Base-by-base conservation (phyloP, 2,888 invertebrate genomes). In the Caenorhabditis doughertyi region DNA sequence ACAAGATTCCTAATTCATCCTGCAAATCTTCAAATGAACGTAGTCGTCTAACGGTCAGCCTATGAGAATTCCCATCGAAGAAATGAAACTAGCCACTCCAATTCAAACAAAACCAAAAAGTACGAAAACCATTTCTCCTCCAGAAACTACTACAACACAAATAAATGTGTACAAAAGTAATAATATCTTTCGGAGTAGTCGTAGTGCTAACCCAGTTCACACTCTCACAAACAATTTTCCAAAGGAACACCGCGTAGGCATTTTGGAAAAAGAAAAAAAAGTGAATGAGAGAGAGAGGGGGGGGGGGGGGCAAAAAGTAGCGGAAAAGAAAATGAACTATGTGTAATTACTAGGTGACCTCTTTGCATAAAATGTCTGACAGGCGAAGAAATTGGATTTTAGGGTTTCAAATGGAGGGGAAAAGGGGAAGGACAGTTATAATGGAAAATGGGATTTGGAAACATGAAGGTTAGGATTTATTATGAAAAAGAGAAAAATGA, bases 131-230 rank as follows among this genome's bases (percentile, higher is more conserved):
- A n/a, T n/a, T n/a, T n/a, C n/a, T n/a, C n/a, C n/a, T n/a, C n/a
- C n/a, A n/a, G n/a, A n/a, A n/a, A n/a, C n/a, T n/a, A n/a, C n/a
- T n/a, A n/a, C n/a, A n/a, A n/a, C n/a, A n/a, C n/a, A n/a, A n/a
- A n/a, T n/a, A n/a, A n/a, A n/a, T n/a, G n/a, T n/a, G n/a, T n/a
- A n/a, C n/a, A n/a, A n/a, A n/a, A n/a, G n/a, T n/a, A n/a, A n/a
- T n/a, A n/a, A n/a, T n/a, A n/a, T n/a, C n/a, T n/a, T n/a, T n/a
- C n/a, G n/a, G n/a, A n/a, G n/a, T n/a, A n/a, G n/a, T 29, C 11
- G 35, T 18, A 49, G 25, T 39, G 16, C 44, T 56, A 70, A 70
- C 70, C 70, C 70, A 70, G 70, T 70, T 70, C 68, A 68, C 68
- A 68, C 42, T 39, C 35, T 44, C 62, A 62, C 21, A 58, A 8